Base-by-base conservation (phyloP, 1,140 invertebrate species). In the Drosophila eugracilis region DNA sequence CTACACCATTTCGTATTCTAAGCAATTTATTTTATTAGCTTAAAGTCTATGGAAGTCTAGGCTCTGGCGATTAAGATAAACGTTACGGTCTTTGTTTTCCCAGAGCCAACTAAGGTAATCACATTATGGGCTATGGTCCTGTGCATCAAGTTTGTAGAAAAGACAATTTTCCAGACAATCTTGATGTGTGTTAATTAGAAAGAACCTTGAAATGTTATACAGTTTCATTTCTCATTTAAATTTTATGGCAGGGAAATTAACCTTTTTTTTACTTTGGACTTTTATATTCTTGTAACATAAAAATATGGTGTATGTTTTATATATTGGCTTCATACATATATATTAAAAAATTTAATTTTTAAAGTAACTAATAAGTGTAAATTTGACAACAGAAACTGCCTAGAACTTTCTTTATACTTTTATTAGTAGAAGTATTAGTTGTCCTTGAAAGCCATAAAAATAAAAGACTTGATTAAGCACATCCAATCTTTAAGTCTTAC, bases 1-100 rank as follows among this genome's bases (percentile, higher is more conserved):
- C 5, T 26, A 48, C 30, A 19, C 44, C 5, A 26, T 66, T 32
- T 21, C 2, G n/a, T 22, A 66, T 52, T 57, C 34, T 6, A 15
- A 17, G 60, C 19, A 15, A 50, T 34, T 17, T 41, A 15, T 39
- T 66, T 49, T 49, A 49, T 32, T 65, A 17, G 15, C 26, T 32
- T 32, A 26, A 17, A 24, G 36, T 30, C 19, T 22, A n/a, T n/a
- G n/a, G 26, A 7, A 30, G 36, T 60, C 54, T 24, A 9, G 48
- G 4, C 6, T 17, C n/a, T 17, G 24, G 14, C 24, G 48, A 58
- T 54, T 26, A 54, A 50, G 32, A 58, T 58, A 32, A 58, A 24
- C 52, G 15, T 14, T 10, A 22, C 14, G 14, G 47, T 52, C 32
- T 34, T 58, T 17, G 47, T 17, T 24, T 0, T 10, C 4, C 7